phyloP scores from a whole-genome alignment of 2,888 invertebrate genomes.

The Chelonus formosanus region DNA sequence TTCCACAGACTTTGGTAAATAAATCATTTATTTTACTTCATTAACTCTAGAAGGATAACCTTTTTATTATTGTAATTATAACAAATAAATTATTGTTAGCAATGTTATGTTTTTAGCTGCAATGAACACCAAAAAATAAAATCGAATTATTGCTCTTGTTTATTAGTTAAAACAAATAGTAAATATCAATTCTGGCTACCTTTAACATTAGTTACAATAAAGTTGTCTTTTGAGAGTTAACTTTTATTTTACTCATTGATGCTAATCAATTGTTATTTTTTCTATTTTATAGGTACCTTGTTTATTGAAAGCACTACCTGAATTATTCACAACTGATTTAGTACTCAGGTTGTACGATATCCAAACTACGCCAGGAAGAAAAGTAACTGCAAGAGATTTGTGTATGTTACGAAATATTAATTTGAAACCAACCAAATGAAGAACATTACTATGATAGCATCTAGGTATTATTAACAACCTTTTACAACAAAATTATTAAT shows the following conservation, averaged over 20 bases:
- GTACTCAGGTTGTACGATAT: slow-evolving; percentile 83
- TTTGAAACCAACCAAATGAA: slow-evolving; percentile 68
- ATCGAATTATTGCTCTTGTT: too few species aligned
- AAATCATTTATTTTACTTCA: slow-evolving; percentile 17
- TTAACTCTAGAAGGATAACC: too few species aligned
- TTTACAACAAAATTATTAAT: background rate
- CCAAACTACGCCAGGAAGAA: slow-evolving; percentile 77
- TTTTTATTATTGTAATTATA: too few species aligned
- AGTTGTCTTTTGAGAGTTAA: too few species aligned
- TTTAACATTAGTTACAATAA: too few species aligned
- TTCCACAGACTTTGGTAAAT: slow-evolving; percentile 75
- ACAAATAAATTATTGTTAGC: too few species aligned
- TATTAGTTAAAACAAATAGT: too few species aligned
- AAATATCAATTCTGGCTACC: too few species aligned
- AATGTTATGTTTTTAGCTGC: too few species aligned
- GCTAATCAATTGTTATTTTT: background rate
- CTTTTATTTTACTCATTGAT: background rate
- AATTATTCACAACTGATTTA: slow-evolving; percentile 78
- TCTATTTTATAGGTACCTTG: slow-evolving; percentile 71
- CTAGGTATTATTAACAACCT: background rate
- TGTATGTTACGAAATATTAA: slow-evolving; percentile 86
- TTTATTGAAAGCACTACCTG: slow-evolving; percentile 82
- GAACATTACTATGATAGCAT: background rate
- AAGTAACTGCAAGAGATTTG: slow-evolving; percentile 86
- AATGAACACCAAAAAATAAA: too few species aligned